Evolutionary conservation across 2,888 invertebrate genomes (phyloP), one percentile per base, ranked within the genome.

Genomic region (Heteromurus nitidus): DNA sequence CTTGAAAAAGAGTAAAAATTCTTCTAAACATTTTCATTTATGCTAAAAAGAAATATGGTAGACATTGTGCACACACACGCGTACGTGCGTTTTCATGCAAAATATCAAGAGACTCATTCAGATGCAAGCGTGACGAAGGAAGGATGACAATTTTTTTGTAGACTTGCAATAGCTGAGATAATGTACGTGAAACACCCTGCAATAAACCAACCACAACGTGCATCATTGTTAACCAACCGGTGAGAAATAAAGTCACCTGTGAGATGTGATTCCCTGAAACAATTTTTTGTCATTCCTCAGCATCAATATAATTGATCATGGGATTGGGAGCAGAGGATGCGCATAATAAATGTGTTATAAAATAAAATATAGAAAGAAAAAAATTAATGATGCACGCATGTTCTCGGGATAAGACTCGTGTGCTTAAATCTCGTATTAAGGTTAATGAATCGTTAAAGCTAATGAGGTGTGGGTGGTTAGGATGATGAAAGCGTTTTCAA

Each of bases 101-200:
- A n/a, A 44, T 3, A 42, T 70, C 42, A 60, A 70, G 60, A 44
- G 18, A 30, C 22, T 50, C 7, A 50, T 50, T 50, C 20, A 42
- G 30, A 70, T 62, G 72, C 60, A 72, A 73, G 70, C 22, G 36
- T 53, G 11, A 24, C 20, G 30, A 60, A 60, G 31, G 2, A n/a
- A 53, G 69, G 18, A 42, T 69, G 24, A 1, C 2, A 50, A 18
- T 20, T 50, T 50, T 44, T n/a, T n/a, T 44, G 44, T 50, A 50
- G 20, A 50, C 50, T 22, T 50, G 50, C 50, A n/a, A n/a, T n/a
- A 47, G n/a, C 3, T n/a, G 7, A 18, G 22, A 18, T 2, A 20
- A 18, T 18, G 31, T 28, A 24, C 47, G 65, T 26, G 47, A 65
- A 47, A 24, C 65, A 65, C 65, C 65, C 44, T 44, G 26, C 13